Percentiles rank a stretch among this genome's conserved stretches.
Conservation (phyloP, 2,113 vertebrate species). For the Ramphastos sulfuratus region DNA sequence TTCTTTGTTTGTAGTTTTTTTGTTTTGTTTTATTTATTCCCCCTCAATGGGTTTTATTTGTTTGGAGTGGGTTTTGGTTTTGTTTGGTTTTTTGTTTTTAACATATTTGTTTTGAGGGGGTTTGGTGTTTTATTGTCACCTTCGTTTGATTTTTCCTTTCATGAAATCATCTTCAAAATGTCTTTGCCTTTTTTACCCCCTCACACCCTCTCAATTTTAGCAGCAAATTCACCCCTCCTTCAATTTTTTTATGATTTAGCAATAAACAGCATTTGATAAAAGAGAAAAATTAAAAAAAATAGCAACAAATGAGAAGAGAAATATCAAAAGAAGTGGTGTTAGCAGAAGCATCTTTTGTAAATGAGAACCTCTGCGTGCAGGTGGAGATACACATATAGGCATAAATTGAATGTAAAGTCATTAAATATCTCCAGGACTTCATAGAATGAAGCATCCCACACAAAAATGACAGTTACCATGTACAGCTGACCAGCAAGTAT, state of each 20-base stretch:
- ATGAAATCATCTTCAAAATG: not conserved
- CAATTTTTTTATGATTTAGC: not conserved
- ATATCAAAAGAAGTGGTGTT: not conserved
- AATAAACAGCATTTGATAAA: not conserved
- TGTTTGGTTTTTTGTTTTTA: too few species aligned
- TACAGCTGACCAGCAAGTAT: constrained; percentile 18
- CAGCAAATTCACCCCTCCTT: not conserved
- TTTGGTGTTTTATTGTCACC: too few species aligned
- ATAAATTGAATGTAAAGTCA: not conserved
- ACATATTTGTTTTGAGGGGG: too few species aligned
- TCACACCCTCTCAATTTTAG: not conserved
- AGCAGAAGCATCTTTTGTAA: not conserved
- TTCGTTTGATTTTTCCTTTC: too few species aligned
- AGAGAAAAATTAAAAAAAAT: not conserved
- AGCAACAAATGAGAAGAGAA: not conserved
- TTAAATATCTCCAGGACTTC: not conserved
- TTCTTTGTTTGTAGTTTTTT: not conserved
- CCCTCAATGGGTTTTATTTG: too few species aligned
- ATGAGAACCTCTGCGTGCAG: not conserved
- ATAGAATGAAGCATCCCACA: not conserved
- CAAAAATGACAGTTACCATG: not conserved
- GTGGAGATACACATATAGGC: not conserved
- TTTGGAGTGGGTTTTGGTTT: too few species aligned
- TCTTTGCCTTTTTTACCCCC: not conserved
- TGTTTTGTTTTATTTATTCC: not conserved